Conservation (phyloP, 2,888 invertebrate species). For the Strigamia crassipes region DNA sequence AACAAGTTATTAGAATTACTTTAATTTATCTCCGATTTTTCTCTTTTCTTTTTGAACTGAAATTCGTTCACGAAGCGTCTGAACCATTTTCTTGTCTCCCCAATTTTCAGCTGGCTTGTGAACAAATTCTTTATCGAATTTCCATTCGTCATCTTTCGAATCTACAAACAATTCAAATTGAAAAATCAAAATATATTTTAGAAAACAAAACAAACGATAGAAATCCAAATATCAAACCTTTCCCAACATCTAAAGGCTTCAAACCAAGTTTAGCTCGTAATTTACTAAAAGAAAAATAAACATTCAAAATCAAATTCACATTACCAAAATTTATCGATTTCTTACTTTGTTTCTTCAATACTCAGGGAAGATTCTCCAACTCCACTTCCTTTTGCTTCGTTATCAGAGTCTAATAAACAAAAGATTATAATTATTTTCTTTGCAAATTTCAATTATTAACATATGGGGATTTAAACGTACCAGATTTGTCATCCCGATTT, state of each 20-base stretch:
- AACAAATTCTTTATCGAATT: slow-evolving; percentile 68
- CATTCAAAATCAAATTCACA: slow-evolving; percentile 25
- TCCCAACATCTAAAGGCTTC: slow-evolving; percentile 78
- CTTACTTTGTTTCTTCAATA: slow-evolving; percentile 52
- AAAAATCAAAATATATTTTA: not conserved
- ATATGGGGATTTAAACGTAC: not conserved
- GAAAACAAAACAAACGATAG: not conserved
- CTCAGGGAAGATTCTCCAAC: slow-evolving; percentile 50
- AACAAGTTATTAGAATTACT: too few relatives aligned
- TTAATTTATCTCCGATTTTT: slow-evolving; percentile 71
- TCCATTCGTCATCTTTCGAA: slow-evolving; percentile 57
- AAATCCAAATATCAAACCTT: slow-evolving; percentile 48
- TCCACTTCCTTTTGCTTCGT: not conserved
- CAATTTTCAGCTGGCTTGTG: slow-evolving; percentile 63
- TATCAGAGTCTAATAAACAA: not conserved
- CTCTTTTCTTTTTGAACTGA: slow-evolving; percentile 78
- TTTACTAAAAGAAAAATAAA: slow-evolving; percentile 69
- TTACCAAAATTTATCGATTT: not conserved
- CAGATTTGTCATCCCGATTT: slow-evolving; percentile 29
- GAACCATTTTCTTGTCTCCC: slow-evolving; percentile 70
- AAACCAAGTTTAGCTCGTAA: slow-evolving; percentile 90
- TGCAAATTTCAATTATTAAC: not conserved
- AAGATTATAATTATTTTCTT: not conserved
- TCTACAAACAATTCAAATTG: slow-evolving; percentile 49
- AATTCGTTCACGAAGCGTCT: slow-evolving; percentile 80